These are phyloP conservation scores for Drosophila suzukii DNA, from an alignment of 1,140 invertebrate species.

Conservation along the genomic window DNA sequence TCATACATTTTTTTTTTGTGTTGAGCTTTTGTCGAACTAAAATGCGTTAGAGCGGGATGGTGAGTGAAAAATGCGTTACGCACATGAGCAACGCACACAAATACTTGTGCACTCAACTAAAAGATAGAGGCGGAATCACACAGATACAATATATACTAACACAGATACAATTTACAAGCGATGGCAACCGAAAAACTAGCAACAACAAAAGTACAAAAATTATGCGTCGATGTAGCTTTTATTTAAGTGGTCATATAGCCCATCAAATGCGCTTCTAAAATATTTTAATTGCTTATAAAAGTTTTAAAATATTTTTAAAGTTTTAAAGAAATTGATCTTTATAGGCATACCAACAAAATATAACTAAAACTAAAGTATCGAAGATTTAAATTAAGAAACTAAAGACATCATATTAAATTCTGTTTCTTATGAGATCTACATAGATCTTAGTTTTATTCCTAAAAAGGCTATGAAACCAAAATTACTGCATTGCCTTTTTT, in stretches of 20 bases:
- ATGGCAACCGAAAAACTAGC: slow-evolving; percentile 21
- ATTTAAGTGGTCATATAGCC: slow-evolving; percentile 20
- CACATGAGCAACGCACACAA: slow-evolving; percentile 51
- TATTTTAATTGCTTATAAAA: no score
- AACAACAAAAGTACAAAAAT: slow-evolving; percentile 16
- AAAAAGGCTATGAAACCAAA: no score
- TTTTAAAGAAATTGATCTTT: no score
- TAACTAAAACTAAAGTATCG: no score
- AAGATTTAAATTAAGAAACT: no score
- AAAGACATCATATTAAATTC: no score
- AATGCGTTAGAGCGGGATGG: slow-evolving; percentile 68
- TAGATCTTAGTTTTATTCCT: no score
- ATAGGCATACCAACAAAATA: no score
- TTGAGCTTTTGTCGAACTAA: slow-evolving; percentile 51
- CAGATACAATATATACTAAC: neutral
- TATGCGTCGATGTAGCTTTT: slow-evolving; percentile 47
- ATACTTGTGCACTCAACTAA: slow-evolving; percentile 16
- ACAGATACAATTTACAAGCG: slow-evolving; percentile 36
- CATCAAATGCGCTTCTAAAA: slow-evolving; percentile 45
- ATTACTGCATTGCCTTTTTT: no score
- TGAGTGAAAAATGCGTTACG: slow-evolving; percentile 72
- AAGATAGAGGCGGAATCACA: slow-evolving; percentile 26
- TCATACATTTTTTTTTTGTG: slow-evolving; percentile 42
- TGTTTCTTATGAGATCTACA: no score
- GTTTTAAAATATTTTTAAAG: no score